Base-by-base conservation (phyloP, 2,888 invertebrate genomes). In the Ochropleura leucogaster region DNA sequence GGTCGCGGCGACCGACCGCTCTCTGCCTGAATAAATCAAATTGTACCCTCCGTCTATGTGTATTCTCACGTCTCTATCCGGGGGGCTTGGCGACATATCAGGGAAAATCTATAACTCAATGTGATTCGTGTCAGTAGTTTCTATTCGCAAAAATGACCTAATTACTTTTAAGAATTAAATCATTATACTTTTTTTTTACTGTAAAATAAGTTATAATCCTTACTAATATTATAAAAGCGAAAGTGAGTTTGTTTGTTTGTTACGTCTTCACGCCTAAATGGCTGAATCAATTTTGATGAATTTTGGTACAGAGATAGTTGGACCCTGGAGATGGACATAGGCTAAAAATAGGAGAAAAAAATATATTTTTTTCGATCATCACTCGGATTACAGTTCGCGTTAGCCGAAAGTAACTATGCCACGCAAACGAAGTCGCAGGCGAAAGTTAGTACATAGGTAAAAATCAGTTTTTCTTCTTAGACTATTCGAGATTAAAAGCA, bases 11-110 rank as follows among this genome's bases (percentile, higher is more conserved):
- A 74, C 77, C 82, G 76, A 86, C 87, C 80, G 84, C 88, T 83
- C 88, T 90, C 82, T 84, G 85, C 82, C 87, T 85, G 88, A 91
- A 93, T 94, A 93, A 93, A 94, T 94, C 93, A 92, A 92, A 90
- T 90, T 89, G 82, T 83, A 87, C 79, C 79, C 47, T 71, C 68
- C 60, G 68, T 77, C 74, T 80, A 64, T 40, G 62, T 66, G 53
- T 78, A 55, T 78, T 74, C 66, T 68, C 67, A 83, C 72, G 70
- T 71, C 64, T 76, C 60, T 46, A 71, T 73, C 30, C 53, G 72
- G 57, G 30, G 64, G 68, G 46, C 57, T 51, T 77, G 53, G 60
- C 42, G 42, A 70, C 44, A 66, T 62, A 47, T 55, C 30, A 40
- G 2, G 42, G 16, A 49, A 75, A 72, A 83, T 55, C 64, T 65